Conservation (phyloP, 2,797 vertebrate species). For the Tragelaphus eurycerus region DNA sequence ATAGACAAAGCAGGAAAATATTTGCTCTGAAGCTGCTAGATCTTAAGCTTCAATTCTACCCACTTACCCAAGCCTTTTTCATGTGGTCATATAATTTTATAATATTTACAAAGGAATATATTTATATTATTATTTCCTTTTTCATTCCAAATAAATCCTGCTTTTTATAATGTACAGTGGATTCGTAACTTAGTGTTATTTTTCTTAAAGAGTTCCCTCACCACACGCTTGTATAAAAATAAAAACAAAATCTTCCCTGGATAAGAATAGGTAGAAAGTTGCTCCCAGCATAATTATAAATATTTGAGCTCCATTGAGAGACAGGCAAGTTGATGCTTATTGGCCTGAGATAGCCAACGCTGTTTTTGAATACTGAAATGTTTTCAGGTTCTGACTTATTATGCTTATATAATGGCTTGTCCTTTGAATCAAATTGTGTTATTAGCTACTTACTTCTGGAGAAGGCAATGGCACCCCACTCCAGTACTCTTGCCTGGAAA, state of each 20-base stretch:
- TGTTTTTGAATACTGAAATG: conserved; percentile 60
- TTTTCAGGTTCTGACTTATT: conserved; percentile 39
- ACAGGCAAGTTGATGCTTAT: neutral
- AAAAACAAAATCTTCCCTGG: neutral
- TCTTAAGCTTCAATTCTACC: neutral
- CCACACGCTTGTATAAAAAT: neutral
- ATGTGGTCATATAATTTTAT: neutral
- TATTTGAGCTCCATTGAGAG: neutral
- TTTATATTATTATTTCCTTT: conserved; percentile 16
- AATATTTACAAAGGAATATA: conserved; percentile 33
- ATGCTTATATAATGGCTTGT: conserved; percentile 41
- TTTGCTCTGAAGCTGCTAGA: neutral
- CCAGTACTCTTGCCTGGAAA: too few species aligned
- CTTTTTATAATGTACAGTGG: neutral
- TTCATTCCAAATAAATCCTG: neutral
- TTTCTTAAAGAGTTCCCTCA: neutral
- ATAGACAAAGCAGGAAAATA: neutral
- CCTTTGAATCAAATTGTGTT: conserved; percentile 48
- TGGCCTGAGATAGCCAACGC: neutral
- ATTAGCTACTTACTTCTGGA: conserved; percentile 34
- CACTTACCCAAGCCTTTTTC: neutral
- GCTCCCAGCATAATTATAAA: neutral
- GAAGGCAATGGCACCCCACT: too few species aligned
- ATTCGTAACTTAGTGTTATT: neutral
- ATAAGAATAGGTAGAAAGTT: neutral